Evolutionary conservation across 2,113 vertebrate genomes (phyloP).

Genomic region (Megaptera novaeangliae): DNA sequence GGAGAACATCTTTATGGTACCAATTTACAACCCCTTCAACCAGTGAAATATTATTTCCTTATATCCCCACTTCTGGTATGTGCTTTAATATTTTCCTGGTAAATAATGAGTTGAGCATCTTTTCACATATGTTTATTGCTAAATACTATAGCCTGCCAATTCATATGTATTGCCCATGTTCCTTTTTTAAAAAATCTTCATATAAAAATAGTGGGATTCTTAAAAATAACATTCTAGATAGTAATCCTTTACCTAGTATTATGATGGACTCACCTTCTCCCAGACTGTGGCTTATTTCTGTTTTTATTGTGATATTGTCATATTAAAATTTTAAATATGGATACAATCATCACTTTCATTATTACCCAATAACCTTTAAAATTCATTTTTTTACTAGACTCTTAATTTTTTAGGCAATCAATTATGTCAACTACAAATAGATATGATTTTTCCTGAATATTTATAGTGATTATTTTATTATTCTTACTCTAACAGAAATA

Average conservation of each 20-base stretch:
- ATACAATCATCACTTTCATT: not conserved
- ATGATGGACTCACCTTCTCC: not conserved
- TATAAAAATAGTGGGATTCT: not conserved
- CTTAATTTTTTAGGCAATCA: not conserved
- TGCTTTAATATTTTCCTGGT: not conserved
- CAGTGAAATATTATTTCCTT: not conserved
- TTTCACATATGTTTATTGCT: constrained; percentile 7
- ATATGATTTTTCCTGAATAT: not conserved
- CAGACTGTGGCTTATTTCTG: not conserved
- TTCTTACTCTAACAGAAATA: not conserved
- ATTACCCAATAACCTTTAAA: not conserved
- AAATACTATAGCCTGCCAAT: not conserved
- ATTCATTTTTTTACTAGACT: not conserved
- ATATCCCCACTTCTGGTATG: not conserved
- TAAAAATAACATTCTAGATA: not conserved
- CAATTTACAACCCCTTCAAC: not conserved
- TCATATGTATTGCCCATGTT: not conserved
- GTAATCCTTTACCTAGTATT: not conserved
- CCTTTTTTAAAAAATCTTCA: not conserved
- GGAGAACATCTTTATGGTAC: not conserved
- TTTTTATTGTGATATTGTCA: not conserved
- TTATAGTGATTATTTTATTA: not conserved
- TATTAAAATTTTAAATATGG: not conserved
- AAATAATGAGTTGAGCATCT: not conserved
- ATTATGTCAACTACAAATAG: not conserved